Evolutionary conservation across 2,797 vertebrate genomes (phyloP), one percentile per base, ranked within the genome.

Genomic region (Neoniphon sammara): DNA sequence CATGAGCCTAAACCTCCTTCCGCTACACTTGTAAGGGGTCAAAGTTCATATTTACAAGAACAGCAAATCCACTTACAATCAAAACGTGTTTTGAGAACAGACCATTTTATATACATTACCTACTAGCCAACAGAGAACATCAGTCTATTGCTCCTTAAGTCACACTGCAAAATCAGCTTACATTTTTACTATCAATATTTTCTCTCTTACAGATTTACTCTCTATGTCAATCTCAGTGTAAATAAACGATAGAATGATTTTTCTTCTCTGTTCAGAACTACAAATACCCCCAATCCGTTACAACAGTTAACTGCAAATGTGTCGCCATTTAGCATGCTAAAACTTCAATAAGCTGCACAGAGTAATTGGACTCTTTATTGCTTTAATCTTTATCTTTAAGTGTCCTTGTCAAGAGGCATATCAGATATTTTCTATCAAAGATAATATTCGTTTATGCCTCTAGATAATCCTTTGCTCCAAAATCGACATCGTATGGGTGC

Each of bases 1-100:
- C 91, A 93, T 93, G 91, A 93, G 85, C 74, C 87, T 75, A 81
- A 88, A 88, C 82, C 89, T 90, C 81, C 89, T 89, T 89, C 85
- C 83, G 64, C 85, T 91, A 88, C 89, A 89, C 86, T 89, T 91
- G 91, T 91, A 87, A 84, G 67, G 69, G 91, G 90, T 92, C 90
- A 91, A 75, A 91, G 89, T 82, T 92, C 70, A 14, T 85, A 91
- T 91, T 90, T 90, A 91, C 87, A 87, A 74, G 82, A 86, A 87
- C 87, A 87, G 84, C 83, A 92, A 86, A 91, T 87, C 83, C 86
- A 91, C 84, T 91, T 86, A 83, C 67, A 85, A 85, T 90, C 87
- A 89, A 89, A 89, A 84, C 55, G 86, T 82, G 71, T 81, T 85
- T 85, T 53, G 71, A 78, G 80, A 70, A 71, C 10, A 49, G 46